Conservation (phyloP, 2,113 vertebrate species). For the Polypterus bichir region DNA sequence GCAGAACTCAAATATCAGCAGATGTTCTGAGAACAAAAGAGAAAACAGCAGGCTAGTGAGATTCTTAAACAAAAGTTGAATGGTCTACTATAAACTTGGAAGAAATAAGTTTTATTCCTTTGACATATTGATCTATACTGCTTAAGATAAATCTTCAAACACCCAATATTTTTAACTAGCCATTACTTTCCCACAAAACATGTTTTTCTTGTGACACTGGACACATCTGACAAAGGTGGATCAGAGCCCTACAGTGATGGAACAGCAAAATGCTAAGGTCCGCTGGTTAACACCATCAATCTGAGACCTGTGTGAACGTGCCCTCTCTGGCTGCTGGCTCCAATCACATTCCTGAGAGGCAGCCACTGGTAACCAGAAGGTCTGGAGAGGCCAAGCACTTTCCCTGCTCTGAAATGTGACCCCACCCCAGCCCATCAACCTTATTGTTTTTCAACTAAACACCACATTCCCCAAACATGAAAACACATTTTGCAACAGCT, state of each 20-base stretch:
- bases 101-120: too few relatives aligned
- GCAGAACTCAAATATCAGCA: too few relatives aligned
- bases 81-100: too few relatives aligned
- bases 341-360: conserved; percentile 43
- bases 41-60: too few relatives aligned
- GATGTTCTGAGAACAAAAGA: too few relatives aligned
- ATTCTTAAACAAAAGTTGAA: too few relatives aligned
- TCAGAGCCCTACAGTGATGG: conserved; percentile 35
- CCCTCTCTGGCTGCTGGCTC: conserved; percentile 32
- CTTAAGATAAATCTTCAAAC: too few relatives aligned
- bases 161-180: too few relatives aligned
- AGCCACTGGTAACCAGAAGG: conserved; percentile 37
- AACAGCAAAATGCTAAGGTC: conserved; percentile 38
- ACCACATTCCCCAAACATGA: neutral
- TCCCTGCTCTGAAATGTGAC: neutral
- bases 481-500: too few relatives aligned
- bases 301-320: conserved; percentile 30
- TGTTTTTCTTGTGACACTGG: neutral
- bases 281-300: conserved; percentile 48
- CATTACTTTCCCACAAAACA: too few relatives aligned
- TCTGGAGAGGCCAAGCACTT: conserved; percentile 8
- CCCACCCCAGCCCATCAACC: neutral
- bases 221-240: conserved; percentile 31
- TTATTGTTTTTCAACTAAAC: neutral
- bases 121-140: too few relatives aligned